These are phyloP conservation scores for Okamejei kenojei DNA, from an alignment of 2,797 vertebrate species.

Conservation along the genomic window DNA sequence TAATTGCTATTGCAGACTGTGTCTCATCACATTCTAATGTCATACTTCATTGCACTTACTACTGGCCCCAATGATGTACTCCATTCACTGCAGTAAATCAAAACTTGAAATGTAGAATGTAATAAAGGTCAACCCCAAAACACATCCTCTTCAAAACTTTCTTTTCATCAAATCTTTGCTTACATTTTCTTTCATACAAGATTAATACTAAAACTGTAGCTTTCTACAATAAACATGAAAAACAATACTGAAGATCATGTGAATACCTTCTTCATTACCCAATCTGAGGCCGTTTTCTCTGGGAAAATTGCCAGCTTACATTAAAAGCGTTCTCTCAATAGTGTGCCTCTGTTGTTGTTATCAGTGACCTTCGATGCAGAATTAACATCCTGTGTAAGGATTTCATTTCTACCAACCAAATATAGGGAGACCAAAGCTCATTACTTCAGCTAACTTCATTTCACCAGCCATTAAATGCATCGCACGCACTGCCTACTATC, in stretches of 20 bases:
- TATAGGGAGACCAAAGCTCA: too few species aligned
- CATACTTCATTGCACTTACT: background rate
- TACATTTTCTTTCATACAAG: background rate
- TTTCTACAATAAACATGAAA: background rate
- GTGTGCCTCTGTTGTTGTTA: background rate
- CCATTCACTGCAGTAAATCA: background rate
- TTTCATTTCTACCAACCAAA: too few species aligned
- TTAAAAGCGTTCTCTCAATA: background rate
- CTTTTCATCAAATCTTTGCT: background rate
- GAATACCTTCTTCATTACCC: background rate
- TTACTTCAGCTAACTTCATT: too few species aligned
- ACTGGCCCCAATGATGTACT: background rate
- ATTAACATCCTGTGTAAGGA: too few species aligned
- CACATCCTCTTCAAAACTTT: background rate
- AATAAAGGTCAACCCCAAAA: background rate
- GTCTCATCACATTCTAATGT: background rate
- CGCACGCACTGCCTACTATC: too few species aligned
- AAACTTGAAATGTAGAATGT: background rate
- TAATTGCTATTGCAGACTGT: background rate
- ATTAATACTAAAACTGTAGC: background rate
- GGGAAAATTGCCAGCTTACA: background rate
- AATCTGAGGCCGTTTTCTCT: background rate
- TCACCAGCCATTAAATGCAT: too few species aligned
- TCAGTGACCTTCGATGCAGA: too few species aligned
- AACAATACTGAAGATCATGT: background rate